Evolutionary conservation across 2,797 vertebrate genomes (phyloP).

Genomic region (Urocyon cinereoargenteus): DNA sequence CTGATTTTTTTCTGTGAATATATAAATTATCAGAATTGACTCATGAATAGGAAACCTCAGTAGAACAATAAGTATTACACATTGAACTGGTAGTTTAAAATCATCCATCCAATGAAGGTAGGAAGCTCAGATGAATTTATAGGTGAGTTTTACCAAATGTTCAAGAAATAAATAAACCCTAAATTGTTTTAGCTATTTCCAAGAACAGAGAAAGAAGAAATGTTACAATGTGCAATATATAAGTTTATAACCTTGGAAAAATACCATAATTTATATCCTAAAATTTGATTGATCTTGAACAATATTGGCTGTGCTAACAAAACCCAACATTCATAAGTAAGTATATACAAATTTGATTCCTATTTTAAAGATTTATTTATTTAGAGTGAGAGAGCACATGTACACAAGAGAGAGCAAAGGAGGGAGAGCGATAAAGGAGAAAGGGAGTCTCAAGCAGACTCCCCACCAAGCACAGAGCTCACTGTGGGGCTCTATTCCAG

Average conservation of each 20-base stretch:
- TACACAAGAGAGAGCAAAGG: background rate
- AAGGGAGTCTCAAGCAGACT: background rate
- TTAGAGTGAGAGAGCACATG: background rate
- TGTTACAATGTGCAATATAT: background rate
- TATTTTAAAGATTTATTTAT: background rate
- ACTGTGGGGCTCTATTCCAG: background rate
- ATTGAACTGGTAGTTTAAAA: slow-evolving; percentile 29
- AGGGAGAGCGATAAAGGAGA: background rate
- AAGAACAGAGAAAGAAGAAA: slow-evolving; percentile 37
- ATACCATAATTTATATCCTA: slow-evolving; percentile 10
- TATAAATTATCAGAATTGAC: slow-evolving; percentile 11
- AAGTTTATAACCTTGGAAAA: slow-evolving; percentile 14
- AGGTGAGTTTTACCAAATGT: slow-evolving; percentile 1
- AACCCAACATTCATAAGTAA: slow-evolving; percentile 3
- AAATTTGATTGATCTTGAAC: slow-evolving; percentile 26
- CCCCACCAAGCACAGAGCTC: background rate
- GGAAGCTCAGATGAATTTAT: background rate
- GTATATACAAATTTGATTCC: background rate
- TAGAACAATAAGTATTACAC: slow-evolving; percentile 1
- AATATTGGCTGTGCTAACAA: slow-evolving; percentile 50
- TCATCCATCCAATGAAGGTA: background rate
- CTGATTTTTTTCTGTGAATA: slow-evolving; percentile 10
- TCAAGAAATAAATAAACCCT: background rate
- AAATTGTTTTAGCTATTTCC: background rate
- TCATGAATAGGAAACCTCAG: slow-evolving; percentile 4